Percentiles rank a stretch among this genome's conserved stretches.
These are phyloP conservation scores for Hermatobates lingyangjiaoensis DNA, from an alignment of 1,140 invertebrate species.

Conservation along the genomic window DNA sequence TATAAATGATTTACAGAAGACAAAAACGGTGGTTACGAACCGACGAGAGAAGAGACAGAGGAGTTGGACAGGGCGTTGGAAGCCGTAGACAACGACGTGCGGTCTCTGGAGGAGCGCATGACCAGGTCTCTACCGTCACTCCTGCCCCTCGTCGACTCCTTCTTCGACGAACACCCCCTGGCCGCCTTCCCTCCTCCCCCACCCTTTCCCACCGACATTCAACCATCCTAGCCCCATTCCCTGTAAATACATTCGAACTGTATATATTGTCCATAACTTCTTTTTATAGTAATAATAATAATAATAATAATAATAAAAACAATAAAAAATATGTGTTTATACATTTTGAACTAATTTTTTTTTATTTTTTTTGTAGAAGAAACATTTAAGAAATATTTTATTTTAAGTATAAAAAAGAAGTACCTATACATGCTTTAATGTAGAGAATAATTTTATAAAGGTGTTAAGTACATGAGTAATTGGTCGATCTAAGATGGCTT, in stretches of 20 bases:
- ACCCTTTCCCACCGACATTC: conserved; percentile 10
- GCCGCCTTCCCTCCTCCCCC: not conserved
- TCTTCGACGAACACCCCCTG: conserved; percentile 10
- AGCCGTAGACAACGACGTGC: conserved; percentile 58
- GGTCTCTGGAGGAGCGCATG: conserved; percentile 30
- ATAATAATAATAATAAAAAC: no score
- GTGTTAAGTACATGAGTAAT: no score
- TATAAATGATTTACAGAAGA: conserved; percentile 25
- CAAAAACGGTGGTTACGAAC: conserved; percentile 46
- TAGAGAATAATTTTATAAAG: no score
- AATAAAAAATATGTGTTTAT: no score
- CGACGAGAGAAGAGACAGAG: conserved; percentile 58
- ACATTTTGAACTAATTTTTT: no score
- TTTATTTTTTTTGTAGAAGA: no score
- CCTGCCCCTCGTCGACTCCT: conserved; percentile 11
- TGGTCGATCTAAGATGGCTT: no score
- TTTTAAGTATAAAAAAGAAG: no score
- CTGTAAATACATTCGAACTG: conserved; percentile 2
- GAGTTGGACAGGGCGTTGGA: conserved; percentile 65
- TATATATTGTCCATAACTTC: not conserved
- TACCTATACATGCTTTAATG: no score
- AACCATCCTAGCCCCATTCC: conserved; percentile 7
- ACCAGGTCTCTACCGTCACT: conserved; percentile 9
- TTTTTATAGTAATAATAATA: no score
- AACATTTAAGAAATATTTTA: no score